These are phyloP conservation scores for Drosophila gaucha DNA, from an alignment of 2,888 invertebrate genomes.

Conservation along the genomic window DNA sequence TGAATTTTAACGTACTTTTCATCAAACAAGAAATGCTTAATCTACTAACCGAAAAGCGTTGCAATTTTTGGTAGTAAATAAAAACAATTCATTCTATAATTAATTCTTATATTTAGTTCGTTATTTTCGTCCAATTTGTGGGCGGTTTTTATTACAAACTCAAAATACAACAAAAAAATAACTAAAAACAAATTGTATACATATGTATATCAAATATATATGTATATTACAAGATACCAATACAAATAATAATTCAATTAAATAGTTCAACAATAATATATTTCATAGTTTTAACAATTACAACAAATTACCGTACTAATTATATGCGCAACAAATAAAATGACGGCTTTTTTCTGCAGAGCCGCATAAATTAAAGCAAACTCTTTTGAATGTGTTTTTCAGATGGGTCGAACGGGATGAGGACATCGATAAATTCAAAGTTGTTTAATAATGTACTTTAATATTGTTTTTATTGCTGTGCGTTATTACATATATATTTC, in stretches of 20 bases:
- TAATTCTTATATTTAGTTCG: constrained; percentile 33
- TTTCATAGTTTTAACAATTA: constrained; percentile 72
- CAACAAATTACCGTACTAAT: constrained; percentile 70
- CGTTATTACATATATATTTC: constrained; percentile 39
- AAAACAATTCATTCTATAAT: constrained; percentile 24
- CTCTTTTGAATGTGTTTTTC: background rate
- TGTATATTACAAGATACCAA: constrained; percentile 36
- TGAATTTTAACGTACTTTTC: constrained; percentile 45
- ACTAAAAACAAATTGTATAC: constrained; percentile 15
- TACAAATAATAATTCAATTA: constrained; percentile 66
- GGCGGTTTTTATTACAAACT: constrained; percentile 24
- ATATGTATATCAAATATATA: constrained; percentile 23
- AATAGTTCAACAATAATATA: constrained; percentile 76
- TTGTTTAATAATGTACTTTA: constrained; percentile 14
- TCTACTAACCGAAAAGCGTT: constrained; percentile 53
- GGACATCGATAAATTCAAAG: background rate
- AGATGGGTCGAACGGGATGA: background rate
- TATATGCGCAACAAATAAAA: constrained; percentile 74
- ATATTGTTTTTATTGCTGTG: constrained; percentile 49
- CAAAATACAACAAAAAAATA: constrained; percentile 13
- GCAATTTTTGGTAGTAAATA: constrained; percentile 33
- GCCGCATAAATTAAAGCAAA: constrained; percentile 52
- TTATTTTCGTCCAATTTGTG: constrained; percentile 28
- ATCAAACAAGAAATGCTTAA: constrained; percentile 58
- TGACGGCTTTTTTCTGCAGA: constrained; percentile 49